These are phyloP conservation scores for Poeciliopsis infans DNA, from an alignment of 2,797 vertebrate species.

Conservation along the genomic window DNA sequence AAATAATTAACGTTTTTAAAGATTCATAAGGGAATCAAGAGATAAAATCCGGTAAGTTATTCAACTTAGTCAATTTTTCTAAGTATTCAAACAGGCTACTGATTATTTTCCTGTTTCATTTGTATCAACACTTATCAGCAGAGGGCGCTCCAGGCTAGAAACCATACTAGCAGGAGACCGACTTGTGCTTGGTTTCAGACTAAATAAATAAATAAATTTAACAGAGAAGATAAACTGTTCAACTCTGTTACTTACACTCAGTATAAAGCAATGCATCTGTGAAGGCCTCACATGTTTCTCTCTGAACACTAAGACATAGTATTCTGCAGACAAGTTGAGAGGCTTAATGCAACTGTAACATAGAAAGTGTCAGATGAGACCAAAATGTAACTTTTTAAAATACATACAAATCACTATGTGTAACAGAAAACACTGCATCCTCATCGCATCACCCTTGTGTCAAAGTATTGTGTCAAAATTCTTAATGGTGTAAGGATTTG, in stretches of 20 bases:
- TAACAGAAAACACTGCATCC: not conserved
- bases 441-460: not conserved
- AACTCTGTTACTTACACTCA: not conserved
- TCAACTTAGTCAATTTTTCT: not conserved
- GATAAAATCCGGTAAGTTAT: not conserved
- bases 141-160: constrained; percentile 29
- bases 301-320: not conserved
- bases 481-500: not conserved
- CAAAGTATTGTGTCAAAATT: not conserved
- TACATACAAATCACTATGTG: not conserved
- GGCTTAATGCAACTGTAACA: not conserved
- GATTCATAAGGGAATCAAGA: not conserved
- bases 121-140: constrained; percentile 15
- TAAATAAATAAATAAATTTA: not conserved
- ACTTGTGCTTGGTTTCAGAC: not conserved
- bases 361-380: not conserved
- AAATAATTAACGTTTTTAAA: no score
- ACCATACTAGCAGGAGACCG: no score
- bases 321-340: not conserved
- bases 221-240: not conserved
- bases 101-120: not conserved
- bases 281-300: not conserved
- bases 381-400: not conserved
- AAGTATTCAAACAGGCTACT: not conserved
- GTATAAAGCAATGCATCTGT: not conserved